These are phyloP conservation scores for Onychostruthus taczanowskii DNA, from an alignment of 2,113 vertebrate species.

Conservation along the genomic window DNA sequence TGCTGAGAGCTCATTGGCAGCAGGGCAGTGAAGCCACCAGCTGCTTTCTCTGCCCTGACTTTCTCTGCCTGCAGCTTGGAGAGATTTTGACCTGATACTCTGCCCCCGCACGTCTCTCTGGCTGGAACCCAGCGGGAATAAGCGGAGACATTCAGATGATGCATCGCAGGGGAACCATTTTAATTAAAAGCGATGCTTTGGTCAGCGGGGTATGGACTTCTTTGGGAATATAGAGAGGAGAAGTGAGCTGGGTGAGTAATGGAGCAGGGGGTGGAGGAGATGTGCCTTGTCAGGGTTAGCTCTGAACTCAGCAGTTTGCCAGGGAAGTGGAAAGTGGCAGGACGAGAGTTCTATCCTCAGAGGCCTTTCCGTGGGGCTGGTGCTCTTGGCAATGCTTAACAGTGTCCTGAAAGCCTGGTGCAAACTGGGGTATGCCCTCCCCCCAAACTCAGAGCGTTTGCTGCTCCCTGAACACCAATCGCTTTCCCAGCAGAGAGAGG, in stretches of 20 bases:
- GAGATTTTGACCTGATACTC: not conserved
- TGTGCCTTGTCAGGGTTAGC: not conserved
- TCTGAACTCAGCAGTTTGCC: not conserved
- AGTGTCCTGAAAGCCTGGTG: not conserved
- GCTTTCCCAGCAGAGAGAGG: not conserved
- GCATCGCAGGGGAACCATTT: not conserved
- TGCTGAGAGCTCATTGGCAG: not conserved
- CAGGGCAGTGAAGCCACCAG: not conserved
- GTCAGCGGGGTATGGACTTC: not conserved
- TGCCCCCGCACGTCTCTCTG: not conserved
- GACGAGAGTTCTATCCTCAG: not conserved
- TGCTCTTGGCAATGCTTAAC: not conserved
- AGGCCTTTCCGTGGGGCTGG: rapidly evolving
- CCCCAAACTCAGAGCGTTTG: not conserved
- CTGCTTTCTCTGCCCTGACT: not conserved
- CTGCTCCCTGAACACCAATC: rapidly evolving
- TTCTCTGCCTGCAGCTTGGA: not conserved
- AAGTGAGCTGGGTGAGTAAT: not conserved
- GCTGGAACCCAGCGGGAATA: not conserved
- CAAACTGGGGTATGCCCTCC: not conserved
- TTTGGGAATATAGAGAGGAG: not conserved
- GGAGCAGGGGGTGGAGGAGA: not conserved
- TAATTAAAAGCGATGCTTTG: constrained; percentile 18
- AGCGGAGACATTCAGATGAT: not conserved
- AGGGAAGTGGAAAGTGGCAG: not conserved